Conservation (phyloP, 1,140 invertebrate species). For the Panonychus citri region DNA sequence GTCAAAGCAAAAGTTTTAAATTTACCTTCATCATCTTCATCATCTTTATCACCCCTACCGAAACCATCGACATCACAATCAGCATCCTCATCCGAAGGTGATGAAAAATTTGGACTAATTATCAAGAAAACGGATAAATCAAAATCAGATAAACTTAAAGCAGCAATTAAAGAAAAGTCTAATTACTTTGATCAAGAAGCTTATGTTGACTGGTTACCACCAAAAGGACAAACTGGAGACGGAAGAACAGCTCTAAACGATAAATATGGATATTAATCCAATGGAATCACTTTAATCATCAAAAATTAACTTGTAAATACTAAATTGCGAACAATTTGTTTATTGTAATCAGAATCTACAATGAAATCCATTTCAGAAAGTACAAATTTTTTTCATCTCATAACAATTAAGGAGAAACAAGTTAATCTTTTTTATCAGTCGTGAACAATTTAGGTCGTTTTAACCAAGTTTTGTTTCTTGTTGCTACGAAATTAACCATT, state of each 20-base stretch:
- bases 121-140: not conserved
- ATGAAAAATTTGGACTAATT: not conserved
- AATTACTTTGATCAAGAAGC: not conserved
- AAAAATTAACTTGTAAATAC: too few species aligned
- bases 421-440: too few species aligned
- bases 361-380: too few species aligned
- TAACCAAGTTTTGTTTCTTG: not conserved
- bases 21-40: too few species aligned
- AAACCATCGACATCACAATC: too few species aligned
- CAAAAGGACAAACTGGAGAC: constrained; percentile 6
- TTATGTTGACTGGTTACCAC: constrained; percentile 10
- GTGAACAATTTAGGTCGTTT: too few species aligned
- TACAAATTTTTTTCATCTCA: too few species aligned
- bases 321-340: too few species aligned
- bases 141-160: constrained; percentile 2
- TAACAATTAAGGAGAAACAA: too few species aligned
- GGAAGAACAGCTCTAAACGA: constrained; percentile 8
- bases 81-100: not conserved
- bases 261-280: constrained; percentile 9
- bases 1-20: not conserved
- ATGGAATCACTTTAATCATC: not conserved
- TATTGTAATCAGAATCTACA: too few species aligned
- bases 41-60: not conserved
- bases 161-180: not conserved
- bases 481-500: not conserved